Evolutionary conservation across 2,797 vertebrate genomes (phyloP), one percentile per base, ranked within the genome.

Genomic region (Anabas testudineus): DNA sequence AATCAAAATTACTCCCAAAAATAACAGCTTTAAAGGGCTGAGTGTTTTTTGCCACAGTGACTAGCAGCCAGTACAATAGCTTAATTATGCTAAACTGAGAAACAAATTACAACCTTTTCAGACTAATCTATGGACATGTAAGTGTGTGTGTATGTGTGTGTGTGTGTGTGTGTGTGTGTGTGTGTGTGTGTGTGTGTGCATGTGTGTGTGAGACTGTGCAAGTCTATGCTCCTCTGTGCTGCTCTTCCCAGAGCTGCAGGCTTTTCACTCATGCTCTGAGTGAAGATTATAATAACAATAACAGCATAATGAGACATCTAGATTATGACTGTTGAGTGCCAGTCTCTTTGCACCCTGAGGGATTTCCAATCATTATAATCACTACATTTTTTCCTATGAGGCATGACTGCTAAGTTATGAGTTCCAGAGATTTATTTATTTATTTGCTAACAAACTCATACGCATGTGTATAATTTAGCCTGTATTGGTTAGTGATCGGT

Each of bases 211-310:
- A 64, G 39, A 63, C 46, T 73, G 57, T 75, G 34, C n/a, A 58
- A 46, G 71, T 63, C 55, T 62, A 66, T 43, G 51, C 43, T 49
- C 30, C 41, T 67, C 39, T 22, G 7, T 30, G 43, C 69, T 65
- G 65, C 69, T 84, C 47, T 53, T 47, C 66, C 9, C 68, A 66
- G 21, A 67, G 55, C 14, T 1, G 53, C 42, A 63, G 74, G 43
- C 42, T 76, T 69, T 72, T 70, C 56, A 64, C 60, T 76, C 39
- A 43, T 55, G 45, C 55, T 74, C 53, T 48, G 59, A 72, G 41
- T 56, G 46, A 18, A 79, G 76, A 85, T 83, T 71, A 60, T 47
- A 65, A 77, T 28, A 71, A 78, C 60, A 77, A 76, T 60, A 78
- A 82, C 45, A 74, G 55, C 62, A 81, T 78, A 77, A 85, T 74